Percentiles rank a stretch among this genome's conserved stretches.
Evolutionary conservation across 2,113 vertebrate species (phyloP).

Genomic region (Eulacestoma nigropectus): DNA sequence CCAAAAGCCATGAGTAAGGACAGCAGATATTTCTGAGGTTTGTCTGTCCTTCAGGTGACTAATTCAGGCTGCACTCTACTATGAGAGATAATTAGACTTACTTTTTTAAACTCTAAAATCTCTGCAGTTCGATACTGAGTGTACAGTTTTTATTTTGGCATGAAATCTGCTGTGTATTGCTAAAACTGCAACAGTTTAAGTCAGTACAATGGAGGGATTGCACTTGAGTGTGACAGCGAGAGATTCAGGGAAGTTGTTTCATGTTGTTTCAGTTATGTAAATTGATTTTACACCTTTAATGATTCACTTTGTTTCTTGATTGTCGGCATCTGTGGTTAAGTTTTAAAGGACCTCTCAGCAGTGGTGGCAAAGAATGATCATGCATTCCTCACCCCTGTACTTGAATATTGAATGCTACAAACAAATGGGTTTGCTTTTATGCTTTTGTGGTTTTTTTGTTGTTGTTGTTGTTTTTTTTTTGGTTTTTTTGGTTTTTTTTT

Average conservation of each 20-base stretch:
- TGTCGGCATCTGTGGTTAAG: background rate
- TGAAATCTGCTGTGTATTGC: background rate
- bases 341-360: background rate
- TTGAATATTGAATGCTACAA: background rate
- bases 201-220: background rate
- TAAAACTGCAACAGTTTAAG: background rate
- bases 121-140: background rate
- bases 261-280: background rate
- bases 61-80: background rate
- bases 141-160: background rate
- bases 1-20: background rate
- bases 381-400: background rate
- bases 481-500: no score
- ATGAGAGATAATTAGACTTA: background rate
- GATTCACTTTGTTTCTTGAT: background rate
- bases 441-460: background rate
- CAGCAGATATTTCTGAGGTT: background rate
- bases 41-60: background rate
- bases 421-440: background rate
- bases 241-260: background rate
- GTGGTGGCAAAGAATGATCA: background rate
- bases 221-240: background rate
- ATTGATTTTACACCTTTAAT: background rate
- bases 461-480: background rate
- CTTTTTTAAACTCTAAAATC: background rate